Conservation (phyloP, 2,113 vertebrate genomes). For the Nipponia nippon region DNA sequence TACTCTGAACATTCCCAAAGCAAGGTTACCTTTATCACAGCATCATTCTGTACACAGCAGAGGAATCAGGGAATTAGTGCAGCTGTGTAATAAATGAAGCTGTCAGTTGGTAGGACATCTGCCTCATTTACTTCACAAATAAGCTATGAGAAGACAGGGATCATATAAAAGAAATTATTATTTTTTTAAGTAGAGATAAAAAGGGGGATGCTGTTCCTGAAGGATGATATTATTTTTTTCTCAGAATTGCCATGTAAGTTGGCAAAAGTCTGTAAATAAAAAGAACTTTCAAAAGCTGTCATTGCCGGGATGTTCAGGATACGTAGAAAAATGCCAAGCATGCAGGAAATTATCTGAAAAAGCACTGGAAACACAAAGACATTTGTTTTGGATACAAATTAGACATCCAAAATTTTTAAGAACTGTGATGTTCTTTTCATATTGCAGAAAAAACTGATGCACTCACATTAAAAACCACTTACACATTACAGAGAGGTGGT, state of each 20-base stretch:
- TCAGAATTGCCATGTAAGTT: background rate
- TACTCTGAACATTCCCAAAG: background rate
- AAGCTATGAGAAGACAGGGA: background rate
- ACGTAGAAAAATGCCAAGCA: background rate
- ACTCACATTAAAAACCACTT: background rate
- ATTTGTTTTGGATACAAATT: background rate
- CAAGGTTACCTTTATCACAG: background rate
- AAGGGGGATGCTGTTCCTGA: background rate
- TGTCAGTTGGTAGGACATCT: background rate
- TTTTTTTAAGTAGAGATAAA: background rate
- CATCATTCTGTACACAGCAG: background rate
- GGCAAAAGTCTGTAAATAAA: background rate
- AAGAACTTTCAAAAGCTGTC: background rate
- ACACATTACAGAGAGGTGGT: background rate
- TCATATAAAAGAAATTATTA: background rate
- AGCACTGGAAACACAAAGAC: background rate
- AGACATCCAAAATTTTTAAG: background rate
- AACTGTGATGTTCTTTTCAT: background rate
- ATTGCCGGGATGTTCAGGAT: background rate
- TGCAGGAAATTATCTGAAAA: background rate
- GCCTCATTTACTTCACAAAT: background rate
- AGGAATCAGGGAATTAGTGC: background rate
- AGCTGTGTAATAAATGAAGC: background rate
- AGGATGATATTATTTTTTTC: background rate
- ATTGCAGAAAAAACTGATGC: background rate